Base-by-base conservation (phyloP, 2,113 vertebrate species). In the Semicossyphus pulcher region DNA sequence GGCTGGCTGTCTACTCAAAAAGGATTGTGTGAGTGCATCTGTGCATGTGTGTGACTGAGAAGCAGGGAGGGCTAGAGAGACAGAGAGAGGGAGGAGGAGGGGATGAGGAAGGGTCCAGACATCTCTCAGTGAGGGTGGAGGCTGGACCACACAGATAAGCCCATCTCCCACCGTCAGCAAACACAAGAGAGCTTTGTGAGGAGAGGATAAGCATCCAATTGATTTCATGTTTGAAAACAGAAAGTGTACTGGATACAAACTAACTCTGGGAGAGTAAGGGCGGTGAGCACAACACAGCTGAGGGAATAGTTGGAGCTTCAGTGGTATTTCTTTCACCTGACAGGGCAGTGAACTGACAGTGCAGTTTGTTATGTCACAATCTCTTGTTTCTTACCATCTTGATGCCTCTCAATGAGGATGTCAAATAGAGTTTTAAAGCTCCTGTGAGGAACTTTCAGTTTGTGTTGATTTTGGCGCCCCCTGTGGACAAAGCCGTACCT, bases 81-180 rank as follows among this genome's bases (percentile, higher is more conserved):
- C 51, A 34, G 60, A 65, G 31, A 70, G 68, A 66, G 59, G 49
- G 48, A 77, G 18, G 26, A 28, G 63, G 42, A 74, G 52, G 58
- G 51, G 64, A 79, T 28, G 65, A 69, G 47, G 68, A 36, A 64
- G 61, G 59, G 65, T 48, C 61, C 70, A 78, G 74, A 83, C 74
- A 84, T 72, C 76, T 44, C 81, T 71, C 66, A 65, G 80, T 48
- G 57, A 87, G 85, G 75, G 54, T 10, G 58, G 72, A 81, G 78
- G 78, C 91, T 92, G 90, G 83, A 71, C 85, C 63, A 58, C 72
- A 86, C 64, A 89, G 91, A 92, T 93, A 92, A 91, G 84, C 81
- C 56, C 60, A 64, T 88, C 76, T 82, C 62, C 36, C 28, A 70
- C 56, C 47, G 57, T 65, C 80, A 76, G 75, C 66, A 78, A 73